Percentiles rank a stretch among this genome's conserved stretches.
phyloP scores from a whole-genome alignment of 1,140 invertebrate species.

The Drosophila aff. region DNA sequence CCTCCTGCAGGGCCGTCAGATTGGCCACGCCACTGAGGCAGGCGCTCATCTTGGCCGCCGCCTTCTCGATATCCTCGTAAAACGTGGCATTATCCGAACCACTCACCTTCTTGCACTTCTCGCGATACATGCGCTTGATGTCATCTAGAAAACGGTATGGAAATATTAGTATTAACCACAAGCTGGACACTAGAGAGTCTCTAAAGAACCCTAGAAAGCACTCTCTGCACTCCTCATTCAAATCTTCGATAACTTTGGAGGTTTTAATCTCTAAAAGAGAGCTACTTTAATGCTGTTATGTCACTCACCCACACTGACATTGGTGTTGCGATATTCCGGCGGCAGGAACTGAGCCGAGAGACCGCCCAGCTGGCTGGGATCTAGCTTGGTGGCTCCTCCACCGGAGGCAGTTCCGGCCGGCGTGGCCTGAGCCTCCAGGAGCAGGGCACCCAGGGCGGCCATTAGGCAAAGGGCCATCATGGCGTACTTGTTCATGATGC shows the following conservation, averaged over 20 bases:
- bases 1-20: conserved; percentile 86
- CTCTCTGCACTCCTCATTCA: no score
- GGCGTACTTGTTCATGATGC: conserved; percentile 69
- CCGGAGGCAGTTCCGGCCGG: conserved; percentile 25
- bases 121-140: conserved; percentile 63
- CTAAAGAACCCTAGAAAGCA: background rate
- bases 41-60: conserved; percentile 66
- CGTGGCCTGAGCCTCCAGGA: conserved; percentile 60
- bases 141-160: conserved; percentile 36
- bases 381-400: conserved; percentile 6
- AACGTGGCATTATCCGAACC: conserved; percentile 62
- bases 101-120: conserved; percentile 76
- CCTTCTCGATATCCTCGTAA: conserved; percentile 76
- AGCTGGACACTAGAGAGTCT: background rate
- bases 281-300: background rate
- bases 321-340: conserved; percentile 69
- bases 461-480: conserved; percentile 59
- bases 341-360: conserved; percentile 63
- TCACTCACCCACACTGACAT: conserved; percentile 64
- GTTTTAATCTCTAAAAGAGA: background rate
- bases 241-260: no score
- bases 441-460: conserved; percentile 53
- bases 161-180: background rate
- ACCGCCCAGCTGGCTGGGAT: conserved; percentile 56
- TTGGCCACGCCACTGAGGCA: conserved; percentile 87